Evolutionary conservation across 2,888 invertebrate genomes (phyloP), one percentile per base, ranked within the genome.

Genomic region (Caradrina kadenii): DNA sequence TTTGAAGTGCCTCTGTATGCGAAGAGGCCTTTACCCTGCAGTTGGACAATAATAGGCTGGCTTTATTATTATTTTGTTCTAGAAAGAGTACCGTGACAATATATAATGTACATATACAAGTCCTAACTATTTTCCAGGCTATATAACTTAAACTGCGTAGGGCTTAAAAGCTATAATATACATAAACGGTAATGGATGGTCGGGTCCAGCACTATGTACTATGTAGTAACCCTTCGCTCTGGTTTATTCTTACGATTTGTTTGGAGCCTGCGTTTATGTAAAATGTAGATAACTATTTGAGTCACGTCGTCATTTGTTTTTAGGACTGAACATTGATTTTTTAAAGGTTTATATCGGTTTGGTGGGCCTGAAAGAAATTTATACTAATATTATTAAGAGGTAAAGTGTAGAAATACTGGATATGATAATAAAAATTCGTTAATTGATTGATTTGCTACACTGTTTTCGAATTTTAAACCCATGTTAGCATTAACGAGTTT

Each of bases 241-340:
- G 22, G n/a, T 62, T 73, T 73, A 69, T 39, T 76, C 53, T 69
- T 53, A 62, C 39, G 52, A 58, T 69, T 62, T 69, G 31, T 49
- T 60, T 61, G 13, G 15, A 54, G 19, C 11, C 39, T 66, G 7
- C 49, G 2, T 48, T 35, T 55, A 8, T 55, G 50, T 71, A 50
- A 45, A 50, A 63, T 15, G 15, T 19, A 21, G 19, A 21, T 48
- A 19, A 5, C 17, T 22, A 13, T 0, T 50, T 50, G 6, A 15
- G 15, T 21, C 22, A 26, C 69, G 22, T 55, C 35, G 19, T 11
- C 8, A 22, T 7, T n/a, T 31, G 39, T 11, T 39, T 13, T 39
- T 35, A 35, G 15, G 21, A n/a, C 8, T 15, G 35, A 8, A 19
- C 3, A 0, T 5, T 19, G 10, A 31, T 2, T n/a, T 15, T 35